phyloP scores from a whole-genome alignment of 2,888 invertebrate species.

The Erebia aethiops region DNA sequence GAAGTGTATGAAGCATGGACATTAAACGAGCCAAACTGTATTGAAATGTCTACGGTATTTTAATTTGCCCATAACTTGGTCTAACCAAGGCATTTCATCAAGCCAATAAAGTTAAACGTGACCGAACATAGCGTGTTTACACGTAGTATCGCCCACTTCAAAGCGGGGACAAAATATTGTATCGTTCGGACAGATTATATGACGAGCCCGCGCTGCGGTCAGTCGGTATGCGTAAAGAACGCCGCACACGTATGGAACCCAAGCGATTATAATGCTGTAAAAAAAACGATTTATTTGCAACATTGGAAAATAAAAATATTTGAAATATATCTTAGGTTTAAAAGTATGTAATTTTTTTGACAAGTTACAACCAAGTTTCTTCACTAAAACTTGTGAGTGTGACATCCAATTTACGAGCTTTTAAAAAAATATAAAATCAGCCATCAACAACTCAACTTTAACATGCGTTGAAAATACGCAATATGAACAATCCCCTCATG shows the following conservation, averaged over 20 bases:
- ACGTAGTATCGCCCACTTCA: conserved; percentile 47
- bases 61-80: conserved; percentile 24
- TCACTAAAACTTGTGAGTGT: too few relatives aligned
- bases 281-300: neutral
- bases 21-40: neutral
- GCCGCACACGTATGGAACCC: neutral
- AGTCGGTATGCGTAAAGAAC: conserved; percentile 46
- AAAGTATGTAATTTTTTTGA: too few relatives aligned
- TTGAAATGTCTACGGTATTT: conserved; percentile 28
- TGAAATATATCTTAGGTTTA: too few relatives aligned
- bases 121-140: conserved; percentile 45
- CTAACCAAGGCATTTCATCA: conserved; percentile 34
- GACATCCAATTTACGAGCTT: too few relatives aligned
- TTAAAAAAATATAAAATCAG: too few relatives aligned
- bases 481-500: too few relatives aligned
- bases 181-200: conserved; percentile 50
- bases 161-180: conserved; percentile 43
- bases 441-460: too few relatives aligned
- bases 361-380: too few relatives aligned
- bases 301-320: too few relatives aligned
- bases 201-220: conserved; percentile 51
- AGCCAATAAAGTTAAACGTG: conserved; percentile 38
- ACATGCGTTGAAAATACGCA: too few relatives aligned
- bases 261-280: neutral
- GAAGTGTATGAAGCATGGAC: neutral